These are phyloP conservation scores for Dasypolia templi DNA, from an alignment of 2,888 invertebrate genomes.

Conservation along the genomic window DNA sequence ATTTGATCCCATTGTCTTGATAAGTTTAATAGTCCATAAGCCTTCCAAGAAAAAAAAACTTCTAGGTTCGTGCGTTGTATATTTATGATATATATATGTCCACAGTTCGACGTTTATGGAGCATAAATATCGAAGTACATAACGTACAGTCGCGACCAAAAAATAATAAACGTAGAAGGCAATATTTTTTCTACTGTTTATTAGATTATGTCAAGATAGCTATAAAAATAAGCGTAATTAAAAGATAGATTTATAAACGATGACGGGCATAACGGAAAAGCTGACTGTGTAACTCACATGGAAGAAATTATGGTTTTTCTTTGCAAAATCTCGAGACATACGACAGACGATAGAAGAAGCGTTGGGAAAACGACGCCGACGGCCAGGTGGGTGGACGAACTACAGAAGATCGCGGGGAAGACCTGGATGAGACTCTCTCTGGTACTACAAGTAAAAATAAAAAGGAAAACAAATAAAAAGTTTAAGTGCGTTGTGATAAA, in stretches of 20 bases:
- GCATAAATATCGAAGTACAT: constrained; percentile 47
- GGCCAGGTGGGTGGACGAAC: not conserved
- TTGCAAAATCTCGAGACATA: not conserved
- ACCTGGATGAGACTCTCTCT: no score
- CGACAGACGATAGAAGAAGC: not conserved
- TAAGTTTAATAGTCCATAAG: constrained; percentile 48
- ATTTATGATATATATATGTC: constrained; percentile 52
- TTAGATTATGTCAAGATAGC: not conserved
- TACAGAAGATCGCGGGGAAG: not conserved
- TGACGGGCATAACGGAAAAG: not conserved
- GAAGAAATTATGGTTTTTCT: no score
- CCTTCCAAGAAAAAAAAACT: constrained; percentile 55
- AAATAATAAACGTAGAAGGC: not conserved
- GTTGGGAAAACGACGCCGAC: no score
- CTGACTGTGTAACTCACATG: no score
- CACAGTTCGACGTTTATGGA: constrained; percentile 44
- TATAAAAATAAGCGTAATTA: no score
- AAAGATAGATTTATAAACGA: not conserved
- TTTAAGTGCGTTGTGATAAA: no score
- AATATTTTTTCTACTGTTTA: not conserved
- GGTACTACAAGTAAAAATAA: no score
- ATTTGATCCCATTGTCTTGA: constrained; percentile 42
- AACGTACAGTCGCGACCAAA: constrained; percentile 28
- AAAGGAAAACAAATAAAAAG: no score
- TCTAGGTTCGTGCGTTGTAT: constrained; percentile 52